phyloP scores from a whole-genome alignment of 2,113 vertebrate species.

The Oryzias celebensis region DNA sequence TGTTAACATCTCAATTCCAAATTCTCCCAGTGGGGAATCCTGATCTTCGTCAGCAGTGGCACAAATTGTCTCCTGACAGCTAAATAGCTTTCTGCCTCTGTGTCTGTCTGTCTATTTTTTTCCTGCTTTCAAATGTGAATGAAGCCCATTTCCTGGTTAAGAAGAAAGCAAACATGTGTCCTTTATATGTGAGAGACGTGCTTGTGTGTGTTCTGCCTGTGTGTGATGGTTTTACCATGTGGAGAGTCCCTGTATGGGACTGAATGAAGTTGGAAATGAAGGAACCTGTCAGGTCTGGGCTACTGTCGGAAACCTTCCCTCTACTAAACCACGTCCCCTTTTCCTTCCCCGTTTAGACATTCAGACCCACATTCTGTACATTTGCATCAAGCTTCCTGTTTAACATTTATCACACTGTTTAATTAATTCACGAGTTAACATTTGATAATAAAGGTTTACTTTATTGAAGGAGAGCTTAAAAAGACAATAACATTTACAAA shows the following conservation, averaged over 20 bases:
- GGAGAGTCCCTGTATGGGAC: constrained; percentile 54
- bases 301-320: constrained; percentile 70
- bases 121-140: constrained; percentile 46
- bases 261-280: constrained; percentile 72
- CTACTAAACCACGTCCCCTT: constrained; percentile 42
- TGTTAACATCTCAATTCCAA: constrained; percentile 37
- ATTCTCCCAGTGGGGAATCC: constrained; percentile 39
- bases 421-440: neutral
- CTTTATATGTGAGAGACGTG: constrained; percentile 29
- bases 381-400: neutral
- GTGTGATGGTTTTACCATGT: constrained; percentile 72
- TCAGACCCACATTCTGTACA: constrained; percentile 16
- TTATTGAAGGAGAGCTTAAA: too few relatives aligned
- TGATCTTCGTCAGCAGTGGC: constrained; percentile 35
- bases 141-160: constrained; percentile 62
- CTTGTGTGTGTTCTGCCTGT: constrained; percentile 23
- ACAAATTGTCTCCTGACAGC: constrained; percentile 26
- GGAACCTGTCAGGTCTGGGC: constrained; percentile 70
- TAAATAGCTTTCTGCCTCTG: constrained; percentile 24
- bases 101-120: constrained; percentile 25
- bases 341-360: constrained; percentile 15
- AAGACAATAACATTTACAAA: too few relatives aligned
- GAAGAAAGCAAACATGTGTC: constrained; percentile 56
- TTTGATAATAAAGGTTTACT: too few relatives aligned
- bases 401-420: neutral